phyloP scores from a whole-genome alignment of 92 coral and sea anemone genomes.

The Epizoanthus stellaris region DNA sequence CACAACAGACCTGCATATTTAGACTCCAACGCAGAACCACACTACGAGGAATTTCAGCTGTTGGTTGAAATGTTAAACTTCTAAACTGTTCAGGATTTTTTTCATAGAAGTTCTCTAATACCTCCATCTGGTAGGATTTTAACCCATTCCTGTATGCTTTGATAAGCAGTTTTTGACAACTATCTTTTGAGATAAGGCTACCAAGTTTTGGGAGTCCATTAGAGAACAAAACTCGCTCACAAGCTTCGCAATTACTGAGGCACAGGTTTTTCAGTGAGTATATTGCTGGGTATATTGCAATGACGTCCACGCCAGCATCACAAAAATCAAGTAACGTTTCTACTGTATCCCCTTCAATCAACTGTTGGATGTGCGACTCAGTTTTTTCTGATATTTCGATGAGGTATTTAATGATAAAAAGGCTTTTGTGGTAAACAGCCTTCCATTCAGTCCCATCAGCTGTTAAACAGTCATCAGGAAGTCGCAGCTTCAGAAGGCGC shows the following conservation, averaged over 20 bases:
- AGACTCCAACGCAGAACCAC: slow-evolving; percentile 73
- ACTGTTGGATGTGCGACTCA: slow-evolving; percentile 46
- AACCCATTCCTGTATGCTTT: slow-evolving; percentile 67
- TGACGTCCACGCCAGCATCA: slow-evolving; percentile 66
- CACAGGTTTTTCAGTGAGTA: slow-evolving; percentile 64
- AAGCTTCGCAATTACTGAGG: slow-evolving; percentile 61
- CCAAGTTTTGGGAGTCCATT: slow-evolving; percentile 82
- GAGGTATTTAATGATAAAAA: slow-evolving; percentile 66
- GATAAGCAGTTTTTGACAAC: slow-evolving; percentile 75
- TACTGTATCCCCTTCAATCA: slow-evolving; percentile 65
- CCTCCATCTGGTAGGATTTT: slow-evolving; percentile 59
- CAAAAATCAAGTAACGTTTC: slow-evolving; percentile 74
- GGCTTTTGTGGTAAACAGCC: slow-evolving; percentile 67
- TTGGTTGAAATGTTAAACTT: slow-evolving; percentile 33
- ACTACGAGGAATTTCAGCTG: slow-evolving; percentile 56
- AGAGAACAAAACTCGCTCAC: slow-evolving; percentile 73
- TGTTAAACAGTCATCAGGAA: slow-evolving; percentile 68
- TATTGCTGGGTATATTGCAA: slow-evolving; percentile 74
- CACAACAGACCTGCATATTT: slow-evolving; percentile 70
- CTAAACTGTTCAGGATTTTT: slow-evolving; percentile 59
- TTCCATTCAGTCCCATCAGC: slow-evolving; percentile 71
- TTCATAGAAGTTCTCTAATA: slow-evolving; percentile 53
- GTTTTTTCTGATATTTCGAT: slow-evolving; percentile 57
- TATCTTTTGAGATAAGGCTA: slow-evolving; percentile 70
- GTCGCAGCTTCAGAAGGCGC: slow-evolving; percentile 69